Evolutionary conservation across 1,140 invertebrate genomes (phyloP).

Genomic region (Holcopasites calliopsidis): DNA sequence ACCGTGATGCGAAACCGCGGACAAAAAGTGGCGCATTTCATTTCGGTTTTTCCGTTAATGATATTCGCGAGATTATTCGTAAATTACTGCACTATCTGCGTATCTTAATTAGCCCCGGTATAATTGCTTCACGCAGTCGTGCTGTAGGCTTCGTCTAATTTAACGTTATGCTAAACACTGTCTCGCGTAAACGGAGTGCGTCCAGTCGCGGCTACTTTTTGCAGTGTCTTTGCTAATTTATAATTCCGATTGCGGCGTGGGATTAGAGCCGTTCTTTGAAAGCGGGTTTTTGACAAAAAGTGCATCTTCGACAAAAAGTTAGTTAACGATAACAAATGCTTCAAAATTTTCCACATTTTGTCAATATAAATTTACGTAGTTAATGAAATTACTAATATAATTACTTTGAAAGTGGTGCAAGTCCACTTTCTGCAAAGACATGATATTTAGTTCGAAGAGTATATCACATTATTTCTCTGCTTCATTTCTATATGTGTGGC

Average conservation of each 20-base stretch:
- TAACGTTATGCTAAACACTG: constrained; percentile 29
- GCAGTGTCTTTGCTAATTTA: constrained; percentile 11
- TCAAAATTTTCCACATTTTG: no score
- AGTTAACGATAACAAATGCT: no score
- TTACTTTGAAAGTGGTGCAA: no score
- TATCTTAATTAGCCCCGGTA: constrained; percentile 33
- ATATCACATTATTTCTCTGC: no score
- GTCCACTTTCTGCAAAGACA: no score
- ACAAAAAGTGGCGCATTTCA: background rate
- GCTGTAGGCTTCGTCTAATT: constrained; percentile 2
- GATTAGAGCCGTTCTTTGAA: no score
- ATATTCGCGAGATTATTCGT: constrained; percentile 35
- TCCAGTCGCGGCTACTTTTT: constrained; percentile 5
- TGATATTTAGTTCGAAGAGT: no score
- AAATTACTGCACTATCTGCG: constrained; percentile 27
- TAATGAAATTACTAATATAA: no score
- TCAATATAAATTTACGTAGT: no score
- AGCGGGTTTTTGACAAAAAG: no score
- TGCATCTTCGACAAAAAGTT: no score
- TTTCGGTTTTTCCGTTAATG: constrained; percentile 1
- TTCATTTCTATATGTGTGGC: no score
- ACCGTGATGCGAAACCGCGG: background rate
- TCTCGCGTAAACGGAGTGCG: constrained; percentile 2
- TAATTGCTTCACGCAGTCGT: constrained; percentile 37
- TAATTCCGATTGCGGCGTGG: background rate